phyloP scores from a whole-genome alignment of 53 echinoderm and acorn worm genomes.

The Luidia sarsii region DNA sequence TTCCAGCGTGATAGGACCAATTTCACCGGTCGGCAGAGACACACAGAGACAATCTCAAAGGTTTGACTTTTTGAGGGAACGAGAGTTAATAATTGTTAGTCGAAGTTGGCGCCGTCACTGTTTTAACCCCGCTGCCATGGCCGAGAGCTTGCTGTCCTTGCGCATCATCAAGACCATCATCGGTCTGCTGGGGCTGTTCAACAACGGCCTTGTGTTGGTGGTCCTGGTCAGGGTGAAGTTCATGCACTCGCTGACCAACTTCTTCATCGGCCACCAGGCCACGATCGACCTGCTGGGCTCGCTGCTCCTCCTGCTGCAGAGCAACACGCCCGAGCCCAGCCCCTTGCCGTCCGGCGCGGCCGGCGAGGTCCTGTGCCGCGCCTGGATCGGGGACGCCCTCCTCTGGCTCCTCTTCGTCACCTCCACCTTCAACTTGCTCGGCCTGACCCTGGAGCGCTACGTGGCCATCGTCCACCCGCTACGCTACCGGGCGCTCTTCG shows the following conservation, averaged over 20 bases:
- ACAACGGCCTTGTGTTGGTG: slow-evolving; percentile 39
- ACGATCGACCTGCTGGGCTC: slow-evolving; percentile 38
- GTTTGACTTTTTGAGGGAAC: too few relatives aligned
- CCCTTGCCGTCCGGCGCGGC: slow-evolving; percentile 9
- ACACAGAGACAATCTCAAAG: too few relatives aligned
- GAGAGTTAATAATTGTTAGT: too few relatives aligned
- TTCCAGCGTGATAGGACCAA: too few relatives aligned
- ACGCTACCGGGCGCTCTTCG: slow-evolving; percentile 41
- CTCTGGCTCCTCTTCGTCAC: slow-evolving; percentile 51
- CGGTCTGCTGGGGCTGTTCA: slow-evolving; percentile 6
- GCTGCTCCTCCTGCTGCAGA: slow-evolving; percentile 13
- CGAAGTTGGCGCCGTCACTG: too few relatives aligned
- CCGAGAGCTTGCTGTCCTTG: slow-evolving; percentile 2
- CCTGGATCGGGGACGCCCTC: slow-evolving; percentile 38
- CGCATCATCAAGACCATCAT: slow-evolving; percentile 17
- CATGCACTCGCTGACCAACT: slow-evolving; percentile 53
- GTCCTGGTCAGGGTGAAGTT: slow-evolving; percentile 22
- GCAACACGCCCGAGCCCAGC: slow-evolving; percentile 33
- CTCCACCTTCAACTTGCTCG: slow-evolving; percentile 46
- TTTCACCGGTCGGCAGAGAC: too few relatives aligned
- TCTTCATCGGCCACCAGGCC: slow-evolving; percentile 47
- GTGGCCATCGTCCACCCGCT: slow-evolving; percentile 56
- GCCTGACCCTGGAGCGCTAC: slow-evolving; percentile 46
- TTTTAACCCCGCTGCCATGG: too few relatives aligned
- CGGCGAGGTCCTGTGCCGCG: slow-evolving; percentile 30